Base-by-base conservation (phyloP, 2,888 invertebrate genomes). In the Trichogramma dendrolimi region DNA sequence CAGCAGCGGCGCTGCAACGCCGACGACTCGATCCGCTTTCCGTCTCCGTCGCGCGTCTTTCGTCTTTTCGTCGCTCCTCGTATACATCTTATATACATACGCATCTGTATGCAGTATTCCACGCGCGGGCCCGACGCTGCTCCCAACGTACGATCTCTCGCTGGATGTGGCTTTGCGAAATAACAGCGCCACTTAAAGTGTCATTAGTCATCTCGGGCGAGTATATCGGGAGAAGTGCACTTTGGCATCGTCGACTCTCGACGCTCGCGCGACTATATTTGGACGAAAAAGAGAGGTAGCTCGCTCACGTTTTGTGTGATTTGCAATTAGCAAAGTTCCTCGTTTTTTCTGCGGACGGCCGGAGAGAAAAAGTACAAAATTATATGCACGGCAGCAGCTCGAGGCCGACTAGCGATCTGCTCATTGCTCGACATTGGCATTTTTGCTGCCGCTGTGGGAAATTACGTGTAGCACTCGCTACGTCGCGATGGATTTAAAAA, bases 141-240 rank as follows among this genome's bases (percentile, higher is more conserved):
- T 27, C 27, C 27, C 27, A 27, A 27, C 27, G 27, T 27, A 27
- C 14, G 14, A 2, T 14, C 27, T 27, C 27, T 27, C 27, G 27
- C 27, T 27, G 27, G 27, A 27, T 27, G 27, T 27, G 27, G 27
- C 27, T 27, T 27, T 27, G 27, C 58, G 62, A 58, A 62, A 61
- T 63, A 66, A 66, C 61, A 66, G 66, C 58, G 62, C 64, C 64
- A 66, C 66, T 66, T 59, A 62, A 62, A 62, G 60, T 53, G 58
- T 66, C 66, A 66, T 66, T 66, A 66, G 64, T 66, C 66, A 66
- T 66, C 66, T 61, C 62, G 58, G 40, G 2, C n/a, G 49, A 6
- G 8, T 41, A 38, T 49, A 49, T 60, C 58, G 47, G 54, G 62
- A 58, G 60, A 62, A 62, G 58, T 62, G 62, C 62, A 60, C 60